A percentile compares a stretch with the other conserved stretches of the same genome.
These are phyloP conservation scores for Dipodomys spectabilis DNA, from an alignment of 2,113 vertebrate genomes.

Conservation along the genomic window DNA sequence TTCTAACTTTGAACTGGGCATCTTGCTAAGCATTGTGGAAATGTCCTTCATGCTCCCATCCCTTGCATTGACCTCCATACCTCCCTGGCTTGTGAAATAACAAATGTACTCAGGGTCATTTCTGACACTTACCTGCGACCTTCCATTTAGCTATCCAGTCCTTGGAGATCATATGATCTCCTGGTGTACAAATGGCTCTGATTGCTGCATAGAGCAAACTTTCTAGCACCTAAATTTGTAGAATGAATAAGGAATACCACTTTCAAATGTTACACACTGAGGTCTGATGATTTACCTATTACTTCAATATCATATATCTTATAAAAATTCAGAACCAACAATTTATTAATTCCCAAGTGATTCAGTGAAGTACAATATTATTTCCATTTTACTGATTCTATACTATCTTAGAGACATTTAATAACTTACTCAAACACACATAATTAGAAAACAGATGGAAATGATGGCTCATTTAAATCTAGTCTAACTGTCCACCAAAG, in stretches of 20 bases:
- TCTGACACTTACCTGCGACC: neutral
- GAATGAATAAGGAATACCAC: neutral
- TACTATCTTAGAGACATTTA: neutral
- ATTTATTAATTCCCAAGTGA: neutral
- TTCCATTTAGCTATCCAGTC: neutral
- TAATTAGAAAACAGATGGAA: neutral
- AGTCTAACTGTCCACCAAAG: neutral
- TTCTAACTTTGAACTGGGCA: neutral
- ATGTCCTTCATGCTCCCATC: neutral
- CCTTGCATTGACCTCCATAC: neutral
- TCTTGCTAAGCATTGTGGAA: neutral
- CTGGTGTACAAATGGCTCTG: fast-evolving
- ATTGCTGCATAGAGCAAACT: too few relatives aligned
- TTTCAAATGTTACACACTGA: neutral
- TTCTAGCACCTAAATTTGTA: neutral
- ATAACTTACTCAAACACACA: neutral
- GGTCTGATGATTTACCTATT: neutral
- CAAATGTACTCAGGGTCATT: neutral
- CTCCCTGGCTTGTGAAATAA: neutral
- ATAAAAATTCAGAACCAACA: neutral
- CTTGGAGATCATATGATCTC: neutral
- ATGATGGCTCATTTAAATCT: neutral
- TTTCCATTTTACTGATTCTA: neutral
- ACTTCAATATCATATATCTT: neutral
- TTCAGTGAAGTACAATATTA: neutral